A percentile compares a stretch with the other conserved stretches of the same genome.
Evolutionary conservation across 2,888 invertebrate species (phyloP).

Genomic region (Morpho deidamia): DNA sequence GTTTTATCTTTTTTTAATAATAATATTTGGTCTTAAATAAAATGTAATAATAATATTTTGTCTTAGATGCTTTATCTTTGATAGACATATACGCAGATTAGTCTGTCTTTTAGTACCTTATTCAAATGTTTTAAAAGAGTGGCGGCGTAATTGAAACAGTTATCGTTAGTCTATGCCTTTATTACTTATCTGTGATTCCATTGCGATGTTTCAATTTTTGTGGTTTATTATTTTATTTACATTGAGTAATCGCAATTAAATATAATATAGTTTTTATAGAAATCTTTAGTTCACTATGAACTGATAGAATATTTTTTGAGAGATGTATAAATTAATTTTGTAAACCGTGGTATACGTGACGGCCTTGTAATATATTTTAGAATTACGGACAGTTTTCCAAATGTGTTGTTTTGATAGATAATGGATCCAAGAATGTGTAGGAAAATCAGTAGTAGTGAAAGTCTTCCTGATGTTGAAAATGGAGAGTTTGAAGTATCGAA

Average conservation of each 20-base stretch:
- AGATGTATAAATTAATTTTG: conserved; percentile 44
- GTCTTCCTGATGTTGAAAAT: conserved; percentile 70
- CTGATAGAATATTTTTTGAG: conserved; percentile 42
- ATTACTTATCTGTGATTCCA: conserved; percentile 22
- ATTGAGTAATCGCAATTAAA: conserved; percentile 39
- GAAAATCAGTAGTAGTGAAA: conserved; percentile 75
- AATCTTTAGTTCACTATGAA: conserved; percentile 35
- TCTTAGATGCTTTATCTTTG: too few species aligned
- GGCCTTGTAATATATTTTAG: conserved; percentile 58
- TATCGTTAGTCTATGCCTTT: too few species aligned
- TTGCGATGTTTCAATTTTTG: conserved; percentile 30
- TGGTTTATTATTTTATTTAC: conserved; percentile 49
- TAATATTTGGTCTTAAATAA: not conserved
- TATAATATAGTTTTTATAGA: conserved; percentile 41
- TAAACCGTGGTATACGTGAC: conserved; percentile 49
- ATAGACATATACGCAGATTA: too few species aligned
- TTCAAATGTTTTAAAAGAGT: too few species aligned
- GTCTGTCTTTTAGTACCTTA: too few species aligned
- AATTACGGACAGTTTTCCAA: conserved; percentile 62
- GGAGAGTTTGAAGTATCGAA: conserved; percentile 64
- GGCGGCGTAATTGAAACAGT: too few species aligned
- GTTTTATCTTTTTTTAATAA: not conserved
- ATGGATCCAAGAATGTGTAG: conserved; percentile 79
- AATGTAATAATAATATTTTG: not conserved
- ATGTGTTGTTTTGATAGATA: conserved; percentile 73